Evolutionary conservation across 2,797 vertebrate genomes (phyloP), one percentile per base, ranked within the genome.

Genomic region (Tragelaphus oryx): DNA sequence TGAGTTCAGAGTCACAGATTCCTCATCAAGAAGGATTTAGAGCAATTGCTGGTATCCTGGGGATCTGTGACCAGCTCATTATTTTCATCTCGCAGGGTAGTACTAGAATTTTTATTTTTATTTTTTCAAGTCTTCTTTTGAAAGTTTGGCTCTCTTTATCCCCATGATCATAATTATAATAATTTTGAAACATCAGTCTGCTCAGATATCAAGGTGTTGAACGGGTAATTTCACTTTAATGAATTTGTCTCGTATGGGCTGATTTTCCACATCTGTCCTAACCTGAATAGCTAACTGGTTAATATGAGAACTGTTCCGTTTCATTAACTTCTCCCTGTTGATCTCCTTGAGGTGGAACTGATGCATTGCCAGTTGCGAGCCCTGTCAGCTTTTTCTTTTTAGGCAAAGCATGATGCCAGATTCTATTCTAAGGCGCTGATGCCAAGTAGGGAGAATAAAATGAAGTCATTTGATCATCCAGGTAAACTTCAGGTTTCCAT

Each of bases 311-410:
- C 89, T 96, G 95, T 98, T 98, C 98, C 96, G 22, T 98, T 98
- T 98, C 98, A 98, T 98, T 98, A 98, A 96, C 92, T 98, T 98
- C 93, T 97, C 97, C 96, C 97, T 95, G 87, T 88, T 97, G 98
- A 93, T 98, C 98, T 96, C 97, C 97, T 98, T 96, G 97, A 98
- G 97, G 96, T 98, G 96, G 97, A 98, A 98, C 97, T 97, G 98
- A 98, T 97, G 94, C 92, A 92, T 95, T 97, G 96, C 97, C 98
- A 97, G 98, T 98, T 90, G 87, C 84, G 93, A 97, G 90, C 97
- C 91, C 93, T 97, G 97, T 97, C 97, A 98, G 96, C 97, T 96
- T 96, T 98, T 98, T 98, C 97, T 94, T 98, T 96, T 98, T 93
- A 97, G 96, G 95, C 85, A 96, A 91, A 97, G 94, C 93, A 87